Evolutionary conservation across 2,113 vertebrate species (phyloP).

Genomic region (Tylochromis polylepis): DNA sequence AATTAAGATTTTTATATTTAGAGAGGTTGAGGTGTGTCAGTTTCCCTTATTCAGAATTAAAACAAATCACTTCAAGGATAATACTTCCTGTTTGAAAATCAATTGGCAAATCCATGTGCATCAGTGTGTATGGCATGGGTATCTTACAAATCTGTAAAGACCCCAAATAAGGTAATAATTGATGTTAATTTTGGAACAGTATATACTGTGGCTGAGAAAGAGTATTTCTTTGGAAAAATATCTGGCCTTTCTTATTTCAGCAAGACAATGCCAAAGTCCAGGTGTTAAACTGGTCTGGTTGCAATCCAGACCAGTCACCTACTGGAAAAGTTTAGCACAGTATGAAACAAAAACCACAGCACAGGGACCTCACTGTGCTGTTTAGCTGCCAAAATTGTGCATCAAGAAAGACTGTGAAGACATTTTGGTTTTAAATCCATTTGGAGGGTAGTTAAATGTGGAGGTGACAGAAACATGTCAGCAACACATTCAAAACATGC

Average conservation of each 20-base stretch:
- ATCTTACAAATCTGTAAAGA: neutral
- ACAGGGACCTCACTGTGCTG: neutral
- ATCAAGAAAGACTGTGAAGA: rapidly evolving
- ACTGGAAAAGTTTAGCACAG: neutral
- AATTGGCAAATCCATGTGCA: neutral
- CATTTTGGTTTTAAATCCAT: neutral
- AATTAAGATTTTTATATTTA: neutral
- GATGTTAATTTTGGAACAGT: neutral
- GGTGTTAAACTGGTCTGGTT: neutral
- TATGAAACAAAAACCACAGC: neutral
- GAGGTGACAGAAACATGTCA: neutral
- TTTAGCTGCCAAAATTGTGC: neutral
- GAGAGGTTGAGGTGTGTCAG: neutral
- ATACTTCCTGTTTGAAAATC: neutral
- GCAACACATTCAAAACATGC: neutral
- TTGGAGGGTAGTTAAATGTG: neutral
- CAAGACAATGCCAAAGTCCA: neutral
- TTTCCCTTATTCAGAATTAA: neutral
- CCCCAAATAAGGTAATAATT: neutral
- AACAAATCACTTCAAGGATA: neutral
- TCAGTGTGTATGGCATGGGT: neutral
- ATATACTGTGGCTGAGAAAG: neutral
- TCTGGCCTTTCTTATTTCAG: neutral
- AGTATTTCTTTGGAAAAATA: neutral
- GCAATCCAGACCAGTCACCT: neutral